Base-by-base conservation (phyloP, 30 jellyfish, hydroid and myxozoan species). In the Aurelia sp. region DNA sequence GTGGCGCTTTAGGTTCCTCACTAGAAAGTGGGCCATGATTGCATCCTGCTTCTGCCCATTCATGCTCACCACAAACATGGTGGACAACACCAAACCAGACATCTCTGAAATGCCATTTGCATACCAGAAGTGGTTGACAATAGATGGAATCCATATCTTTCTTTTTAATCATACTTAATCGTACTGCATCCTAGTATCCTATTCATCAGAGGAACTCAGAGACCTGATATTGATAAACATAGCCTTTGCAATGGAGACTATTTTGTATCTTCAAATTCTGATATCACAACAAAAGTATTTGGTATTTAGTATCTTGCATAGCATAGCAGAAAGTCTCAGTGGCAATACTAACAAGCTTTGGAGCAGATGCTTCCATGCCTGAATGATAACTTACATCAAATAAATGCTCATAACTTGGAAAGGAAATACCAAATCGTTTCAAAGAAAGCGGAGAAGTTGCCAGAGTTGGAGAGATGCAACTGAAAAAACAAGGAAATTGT, bases 341-440 rank as follows among this genome's bases (percentile, higher is more conserved):
- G 12, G 71, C 71, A 60, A 60, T 60, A 60, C 11, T 11, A 60
- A 60, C 33, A 60, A 60, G 71, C 33, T n/a, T 60, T 60, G 33
- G 71, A 60, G 71, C 71, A n/a, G 33, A 60, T 60, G 20, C 33
- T 60, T 19, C 33, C 71, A 60, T 60, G 71, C 33, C 33, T 60
- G 71, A 60, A 60, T 60, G 71, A 60, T n/a, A 60, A 60, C 33
- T 60, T 60, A 60, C 71, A 21, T n/a, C 33, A 19, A n/a, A 24
- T 60, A 60, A 60, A 60, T 60, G 71, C 33, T 4, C 71, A 22
- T 5, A 60, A 60, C 71, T 24, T 60, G 27, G 27, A 5, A 19
- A 60, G 71, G 71, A 60, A 60, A 24, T 60, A 60, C 33, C 9
- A 60, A n/a, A 60, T 0, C 33, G 1, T 60, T 60, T n/a, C 27